These are phyloP conservation scores for Dolomedes plantarius DNA, from an alignment of 2,888 invertebrate species.

Conservation along the genomic window DNA sequence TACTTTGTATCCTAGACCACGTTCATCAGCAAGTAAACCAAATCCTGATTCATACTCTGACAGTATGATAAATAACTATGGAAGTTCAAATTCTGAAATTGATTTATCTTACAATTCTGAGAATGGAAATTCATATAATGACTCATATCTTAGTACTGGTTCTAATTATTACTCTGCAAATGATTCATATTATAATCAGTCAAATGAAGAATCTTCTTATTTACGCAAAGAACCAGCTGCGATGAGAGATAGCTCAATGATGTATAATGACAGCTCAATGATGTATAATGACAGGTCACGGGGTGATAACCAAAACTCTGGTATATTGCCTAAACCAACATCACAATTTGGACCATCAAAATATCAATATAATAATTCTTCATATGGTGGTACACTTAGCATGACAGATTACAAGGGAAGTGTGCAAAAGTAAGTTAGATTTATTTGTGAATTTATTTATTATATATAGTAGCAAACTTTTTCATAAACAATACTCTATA, in stretches of 20 bases:
- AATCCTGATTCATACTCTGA: constrained; percentile 37
- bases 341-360: neutral
- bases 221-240: neutral
- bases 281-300: neutral
- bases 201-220: too few species aligned
- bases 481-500: too few species aligned
- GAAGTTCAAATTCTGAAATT: constrained; percentile 3
- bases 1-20: constrained; percentile 49
- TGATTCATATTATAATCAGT: constrained; percentile 24
- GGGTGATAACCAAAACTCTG: neutral
- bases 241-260: neutral
- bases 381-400: neutral
- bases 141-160: neutral
- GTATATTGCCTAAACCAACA: neutral
- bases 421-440: constrained; percentile 36
- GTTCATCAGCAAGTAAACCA: constrained; percentile 63
- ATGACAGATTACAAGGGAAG: neutral
- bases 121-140: neutral
- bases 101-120: constrained; percentile 13
- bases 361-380: neutral
- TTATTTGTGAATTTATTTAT: too few species aligned
- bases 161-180: constrained; percentile 30
- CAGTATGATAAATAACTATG: constrained; percentile 56
- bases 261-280: too few species aligned
- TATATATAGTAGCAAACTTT: too few species aligned